Evolutionary conservation across 2,113 vertebrate species (phyloP).

Genomic region (Quiscalus mexicanus): DNA sequence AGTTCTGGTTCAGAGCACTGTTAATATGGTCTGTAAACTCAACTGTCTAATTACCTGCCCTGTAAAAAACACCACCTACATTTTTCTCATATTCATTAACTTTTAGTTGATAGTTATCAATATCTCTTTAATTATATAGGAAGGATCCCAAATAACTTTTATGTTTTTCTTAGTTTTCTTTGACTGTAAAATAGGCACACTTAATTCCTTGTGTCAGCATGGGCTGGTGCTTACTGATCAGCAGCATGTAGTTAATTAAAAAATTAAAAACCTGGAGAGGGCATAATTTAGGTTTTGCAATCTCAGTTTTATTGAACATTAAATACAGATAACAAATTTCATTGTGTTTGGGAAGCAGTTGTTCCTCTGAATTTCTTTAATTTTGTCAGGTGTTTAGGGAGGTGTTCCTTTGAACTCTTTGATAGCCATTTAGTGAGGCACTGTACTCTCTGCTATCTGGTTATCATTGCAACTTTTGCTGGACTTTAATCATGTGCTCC

Average conservation of each 20-base stretch:
- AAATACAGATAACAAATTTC: not conserved
- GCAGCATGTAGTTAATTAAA: constrained; percentile 24
- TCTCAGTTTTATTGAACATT: constrained; percentile 3
- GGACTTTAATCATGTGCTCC: not conserved
- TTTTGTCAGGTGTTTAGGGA: not conserved
- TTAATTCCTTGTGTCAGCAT: not conserved
- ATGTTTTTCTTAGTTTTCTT: not conserved
- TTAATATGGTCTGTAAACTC: not conserved
- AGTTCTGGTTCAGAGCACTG: not conserved
- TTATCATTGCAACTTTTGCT: not conserved
- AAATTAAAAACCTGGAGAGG: not conserved
- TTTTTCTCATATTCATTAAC: not conserved
- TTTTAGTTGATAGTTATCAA: not conserved
- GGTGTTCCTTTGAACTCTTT: not conserved
- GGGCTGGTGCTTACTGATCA: not conserved
- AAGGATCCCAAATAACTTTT: not conserved
- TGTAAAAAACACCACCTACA: not conserved
- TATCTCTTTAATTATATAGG: not conserved
- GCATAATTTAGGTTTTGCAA: not conserved
- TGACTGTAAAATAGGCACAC: not conserved
- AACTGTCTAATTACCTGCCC: not conserved
- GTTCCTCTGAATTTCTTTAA: not conserved
- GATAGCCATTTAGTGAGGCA: not conserved
- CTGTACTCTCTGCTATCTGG: not conserved
- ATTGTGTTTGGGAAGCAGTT: not conserved